Percentiles rank a stretch among this genome's conserved stretches.
Conservation (phyloP, 2,888 invertebrate genomes). For the Apotomis capreana region DNA sequence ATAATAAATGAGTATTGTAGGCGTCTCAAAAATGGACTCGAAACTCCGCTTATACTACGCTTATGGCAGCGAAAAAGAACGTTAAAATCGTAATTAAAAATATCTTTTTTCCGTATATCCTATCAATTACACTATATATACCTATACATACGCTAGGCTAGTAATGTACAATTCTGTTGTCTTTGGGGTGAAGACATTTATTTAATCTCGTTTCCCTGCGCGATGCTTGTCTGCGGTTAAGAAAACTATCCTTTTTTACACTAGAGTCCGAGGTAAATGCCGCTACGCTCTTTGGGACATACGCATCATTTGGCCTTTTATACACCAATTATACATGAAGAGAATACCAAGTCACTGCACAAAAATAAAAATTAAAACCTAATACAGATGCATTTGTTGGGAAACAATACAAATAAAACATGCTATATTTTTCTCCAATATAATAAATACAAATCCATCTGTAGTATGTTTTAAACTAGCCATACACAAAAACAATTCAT, state of each 20-base stretch:
- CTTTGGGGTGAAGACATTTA: slow-evolving; percentile 45
- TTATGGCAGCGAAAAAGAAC: slow-evolving; percentile 73
- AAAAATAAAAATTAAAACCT: not conserved
- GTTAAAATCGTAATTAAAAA: slow-evolving; percentile 71
- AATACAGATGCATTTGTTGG: slow-evolving; percentile 13
- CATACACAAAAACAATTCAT: slow-evolving; percentile 16
- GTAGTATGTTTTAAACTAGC: slow-evolving; percentile 18
- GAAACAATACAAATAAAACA: slow-evolving; percentile 31
- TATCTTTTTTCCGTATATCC: slow-evolving; percentile 70
- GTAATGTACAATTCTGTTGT: slow-evolving; percentile 69
- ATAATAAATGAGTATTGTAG: slow-evolving; percentile 49
- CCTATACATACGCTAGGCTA: slow-evolving; percentile 66
- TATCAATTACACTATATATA: slow-evolving; percentile 64
- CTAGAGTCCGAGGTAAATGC: slow-evolving; percentile 33
- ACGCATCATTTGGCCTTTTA: slow-evolving; percentile 35
- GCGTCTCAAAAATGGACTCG: slow-evolving; percentile 60
- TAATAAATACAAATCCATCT: slow-evolving; percentile 19
- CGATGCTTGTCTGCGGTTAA: slow-evolving; percentile 13
- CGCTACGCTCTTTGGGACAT: slow-evolving; percentile 47
- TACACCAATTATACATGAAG: slow-evolving; percentile 11
- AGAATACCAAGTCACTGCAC: slow-evolving; percentile 21
- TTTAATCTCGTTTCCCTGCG: slow-evolving; percentile 28
- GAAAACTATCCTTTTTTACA: slow-evolving; percentile 60
- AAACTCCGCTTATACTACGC: slow-evolving; percentile 57
- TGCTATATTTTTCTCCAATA: slow-evolving; percentile 34